These are phyloP conservation scores for Channallabes apus DNA, from an alignment of 2,797 vertebrate genomes.

Conservation along the genomic window DNA sequence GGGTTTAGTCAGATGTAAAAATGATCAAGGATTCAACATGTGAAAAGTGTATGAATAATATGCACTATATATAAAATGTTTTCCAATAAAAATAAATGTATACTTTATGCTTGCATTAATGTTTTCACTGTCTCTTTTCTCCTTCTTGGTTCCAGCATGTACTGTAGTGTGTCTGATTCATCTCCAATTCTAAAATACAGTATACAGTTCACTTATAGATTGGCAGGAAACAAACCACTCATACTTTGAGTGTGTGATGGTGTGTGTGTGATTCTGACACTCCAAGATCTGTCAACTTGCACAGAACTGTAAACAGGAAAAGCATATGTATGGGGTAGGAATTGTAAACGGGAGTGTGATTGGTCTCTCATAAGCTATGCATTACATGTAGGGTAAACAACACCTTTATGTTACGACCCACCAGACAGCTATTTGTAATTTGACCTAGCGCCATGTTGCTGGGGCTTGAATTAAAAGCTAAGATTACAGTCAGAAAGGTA, in stretches of 20 bases:
- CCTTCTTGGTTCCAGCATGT: not conserved
- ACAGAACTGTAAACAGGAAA: too few relatives aligned
- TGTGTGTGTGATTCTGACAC: not conserved
- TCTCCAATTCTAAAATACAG: not conserved
- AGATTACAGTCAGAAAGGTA: not conserved
- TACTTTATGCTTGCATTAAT: slow-evolving; percentile 45
- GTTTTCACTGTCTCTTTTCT: slow-evolving; percentile 29
- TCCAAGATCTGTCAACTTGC: not conserved
- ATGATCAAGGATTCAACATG: slow-evolving; percentile 27
- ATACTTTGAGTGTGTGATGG: too few relatives aligned
- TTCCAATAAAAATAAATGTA: slow-evolving; percentile 58
- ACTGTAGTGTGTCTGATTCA: not conserved
- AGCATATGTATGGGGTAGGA: too few relatives aligned
- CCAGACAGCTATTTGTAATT: not conserved
- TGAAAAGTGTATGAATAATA: slow-evolving; percentile 49
- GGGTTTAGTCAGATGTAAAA: slow-evolving; percentile 22
- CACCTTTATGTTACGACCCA: not conserved
- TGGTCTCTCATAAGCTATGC: not conserved
- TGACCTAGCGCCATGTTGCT: not conserved
- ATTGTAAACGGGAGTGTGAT: not conserved
- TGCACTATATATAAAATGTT: slow-evolving; percentile 46
- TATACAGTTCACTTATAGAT: not conserved
- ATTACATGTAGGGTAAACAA: not conserved
- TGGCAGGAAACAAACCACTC: not conserved
- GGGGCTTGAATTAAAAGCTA: not conserved